Evolutionary conservation across 2,113 vertebrate species (phyloP).

Genomic region (Pterocles orientalis): DNA sequence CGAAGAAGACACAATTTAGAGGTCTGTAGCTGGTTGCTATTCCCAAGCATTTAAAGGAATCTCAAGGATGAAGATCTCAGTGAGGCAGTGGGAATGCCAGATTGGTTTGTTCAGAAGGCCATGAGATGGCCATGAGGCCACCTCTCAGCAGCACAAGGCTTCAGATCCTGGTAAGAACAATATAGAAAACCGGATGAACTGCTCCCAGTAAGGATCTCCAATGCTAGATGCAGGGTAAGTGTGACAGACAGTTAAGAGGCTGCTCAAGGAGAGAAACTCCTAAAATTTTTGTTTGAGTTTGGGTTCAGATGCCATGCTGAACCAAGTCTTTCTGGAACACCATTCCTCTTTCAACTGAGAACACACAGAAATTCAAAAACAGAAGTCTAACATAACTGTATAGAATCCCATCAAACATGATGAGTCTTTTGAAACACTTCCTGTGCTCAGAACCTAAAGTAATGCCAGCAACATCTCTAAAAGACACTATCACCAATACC

Average conservation of each 20-base stretch:
- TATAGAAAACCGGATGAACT: not conserved
- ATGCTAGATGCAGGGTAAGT: not conserved
- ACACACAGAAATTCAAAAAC: not conserved
- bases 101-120: not conserved
- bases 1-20: not conserved
- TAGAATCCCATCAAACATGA: not conserved
- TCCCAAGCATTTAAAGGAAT: not conserved
- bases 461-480: not conserved
- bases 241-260: not conserved
- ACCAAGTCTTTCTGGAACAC: not conserved
- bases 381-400: not conserved
- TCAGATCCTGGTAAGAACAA: not conserved
- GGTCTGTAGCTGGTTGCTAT: not conserved
- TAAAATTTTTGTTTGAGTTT: not conserved
- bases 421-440: not conserved
- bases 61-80: not conserved
- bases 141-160: not conserved
- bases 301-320: not conserved
- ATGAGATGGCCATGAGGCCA: not conserved
- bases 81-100: not conserved
- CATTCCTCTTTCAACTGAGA: not conserved
- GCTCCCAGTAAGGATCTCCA: not conserved
- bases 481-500: not conserved
- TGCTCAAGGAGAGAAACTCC: not conserved
- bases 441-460: not conserved